phyloP scores from a whole-genome alignment of 2,113 vertebrate genomes.

The Syngnathus typhle region DNA sequence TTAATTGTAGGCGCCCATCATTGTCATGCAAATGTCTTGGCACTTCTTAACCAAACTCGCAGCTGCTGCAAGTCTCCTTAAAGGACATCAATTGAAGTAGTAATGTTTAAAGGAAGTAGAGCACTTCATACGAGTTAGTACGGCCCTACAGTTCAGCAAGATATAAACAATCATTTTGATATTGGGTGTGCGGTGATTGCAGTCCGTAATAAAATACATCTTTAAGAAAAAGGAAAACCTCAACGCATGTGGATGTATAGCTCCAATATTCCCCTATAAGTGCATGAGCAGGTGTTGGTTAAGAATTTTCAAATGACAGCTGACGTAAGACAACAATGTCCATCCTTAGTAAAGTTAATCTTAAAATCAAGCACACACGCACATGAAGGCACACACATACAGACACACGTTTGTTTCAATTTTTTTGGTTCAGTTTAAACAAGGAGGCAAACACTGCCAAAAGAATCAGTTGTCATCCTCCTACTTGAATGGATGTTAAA shows the following conservation, averaged over 20 bases:
- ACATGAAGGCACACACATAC: conserved; percentile 29
- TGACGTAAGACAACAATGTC: conserved; percentile 45
- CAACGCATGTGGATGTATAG: conserved; percentile 18
- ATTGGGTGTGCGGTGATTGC: neutral
- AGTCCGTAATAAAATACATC: neutral
- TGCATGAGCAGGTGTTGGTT: conserved; percentile 29
- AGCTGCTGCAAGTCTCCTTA: neutral
- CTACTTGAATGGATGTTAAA: conserved; percentile 45
- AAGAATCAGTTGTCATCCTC: conserved; percentile 64
- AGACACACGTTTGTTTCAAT: conserved; percentile 42
- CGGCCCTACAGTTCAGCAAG: neutral
- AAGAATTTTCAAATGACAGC: conserved; percentile 44
- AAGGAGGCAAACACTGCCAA: conserved; percentile 61
- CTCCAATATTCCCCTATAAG: conserved; percentile 13
- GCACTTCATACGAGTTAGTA: neutral
- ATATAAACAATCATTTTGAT: conserved; percentile 14
- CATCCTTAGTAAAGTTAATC: conserved; percentile 61
- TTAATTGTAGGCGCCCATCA: too few species aligned
- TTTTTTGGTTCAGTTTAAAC: conserved; percentile 68
- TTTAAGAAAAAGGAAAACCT: neutral
- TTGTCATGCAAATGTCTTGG: neutral
- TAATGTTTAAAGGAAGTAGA: neutral
- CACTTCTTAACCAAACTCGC: neutral
- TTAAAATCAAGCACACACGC: conserved; percentile 59
- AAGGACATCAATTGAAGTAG: neutral